Percentiles rank a stretch among this genome's conserved stretches.
phyloP scores from a whole-genome alignment of 2,113 vertebrate genomes.

The Felis chaus region DNA sequence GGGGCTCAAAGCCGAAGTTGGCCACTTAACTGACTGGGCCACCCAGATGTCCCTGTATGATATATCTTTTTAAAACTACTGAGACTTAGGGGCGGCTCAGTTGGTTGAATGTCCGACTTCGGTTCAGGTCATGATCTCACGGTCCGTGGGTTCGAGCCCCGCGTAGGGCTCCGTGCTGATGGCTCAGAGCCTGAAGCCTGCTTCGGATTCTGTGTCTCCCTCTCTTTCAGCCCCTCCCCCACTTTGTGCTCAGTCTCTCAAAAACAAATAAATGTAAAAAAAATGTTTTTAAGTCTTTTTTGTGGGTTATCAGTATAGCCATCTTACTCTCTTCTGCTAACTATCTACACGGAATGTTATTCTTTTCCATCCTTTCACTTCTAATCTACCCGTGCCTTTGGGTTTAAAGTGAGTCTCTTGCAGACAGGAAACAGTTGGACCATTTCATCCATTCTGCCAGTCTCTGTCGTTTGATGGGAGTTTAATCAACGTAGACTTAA shows the following conservation, averaged over 20 bases:
- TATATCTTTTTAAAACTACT: background rate
- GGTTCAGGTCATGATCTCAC: too few relatives aligned
- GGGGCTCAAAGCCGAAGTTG: too few relatives aligned
- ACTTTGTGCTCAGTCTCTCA: too few relatives aligned
- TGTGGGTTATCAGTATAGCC: background rate
- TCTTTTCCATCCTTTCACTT: background rate
- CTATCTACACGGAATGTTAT: background rate
- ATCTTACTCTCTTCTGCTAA: background rate
- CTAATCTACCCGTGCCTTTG: background rate
- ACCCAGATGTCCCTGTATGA: too few relatives aligned
- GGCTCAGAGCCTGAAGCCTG: too few relatives aligned
- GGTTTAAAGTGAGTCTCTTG: background rate
- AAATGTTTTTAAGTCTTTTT: background rate
- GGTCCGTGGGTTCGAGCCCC: too few relatives aligned
- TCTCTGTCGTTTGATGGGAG: background rate
- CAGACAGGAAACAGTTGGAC: background rate
- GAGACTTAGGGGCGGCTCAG: background rate
- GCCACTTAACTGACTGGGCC: too few relatives aligned
- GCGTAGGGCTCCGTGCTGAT: too few relatives aligned
- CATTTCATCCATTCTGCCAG: background rate
- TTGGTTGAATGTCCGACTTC: too few relatives aligned
- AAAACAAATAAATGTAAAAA: too few relatives aligned
- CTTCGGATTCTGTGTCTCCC: too few relatives aligned
- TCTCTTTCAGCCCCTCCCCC: too few relatives aligned
- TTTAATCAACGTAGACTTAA: background rate